Evolutionary conservation across 2,113 vertebrate species (phyloP), one percentile per base, ranked within the genome.

Genomic region (Mustela lutreola): DNA sequence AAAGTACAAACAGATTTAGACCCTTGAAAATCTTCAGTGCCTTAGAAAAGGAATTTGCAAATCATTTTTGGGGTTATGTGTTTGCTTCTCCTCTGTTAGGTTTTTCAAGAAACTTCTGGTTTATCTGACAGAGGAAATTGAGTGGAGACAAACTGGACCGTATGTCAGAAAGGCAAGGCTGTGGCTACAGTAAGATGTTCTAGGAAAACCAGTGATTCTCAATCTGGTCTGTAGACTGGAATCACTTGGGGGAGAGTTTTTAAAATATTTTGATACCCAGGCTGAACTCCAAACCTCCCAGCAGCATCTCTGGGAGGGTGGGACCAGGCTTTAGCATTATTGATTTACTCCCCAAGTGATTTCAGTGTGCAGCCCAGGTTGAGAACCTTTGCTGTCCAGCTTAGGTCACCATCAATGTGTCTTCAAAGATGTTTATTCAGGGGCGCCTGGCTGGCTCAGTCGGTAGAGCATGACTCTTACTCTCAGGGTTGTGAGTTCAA

Each of bases 21-120:
- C 82, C 22, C 36, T 86, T 71, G 12, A 73, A 50, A 63, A 75
- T 50, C 24, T 11, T 91, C 31, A 39, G 31, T 83, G 50, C 24
- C 39, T 87, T 50, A 18, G 28, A 65, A 91, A 95, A 89, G 45
- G 62, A 94, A 76, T 84, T 78, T 94, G n/a, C 12, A 84, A 33
- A 33, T 60, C 31, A 63, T 1, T 8, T 1, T 81, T 81, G 28
- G 26, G 42, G 19, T 92, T 75, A 12, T 39, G 1, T 82, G 45
- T 58, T 86, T 78, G 33, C n/a, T 42, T 75, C 76, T 84, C 42
- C 75, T 70, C 11, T 90, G 5, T 56, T 36, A 26, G 4, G 11
- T 92, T 93, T 94, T 53, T 89, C 71, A 89, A 28, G 10, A 80
- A 92, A 96, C 33, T 81, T 63, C 19, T 89, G 36, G 11, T 36